Evolutionary conservation across 2,113 vertebrate genomes (phyloP).

Genomic region (Myotis brandtii): DNA sequence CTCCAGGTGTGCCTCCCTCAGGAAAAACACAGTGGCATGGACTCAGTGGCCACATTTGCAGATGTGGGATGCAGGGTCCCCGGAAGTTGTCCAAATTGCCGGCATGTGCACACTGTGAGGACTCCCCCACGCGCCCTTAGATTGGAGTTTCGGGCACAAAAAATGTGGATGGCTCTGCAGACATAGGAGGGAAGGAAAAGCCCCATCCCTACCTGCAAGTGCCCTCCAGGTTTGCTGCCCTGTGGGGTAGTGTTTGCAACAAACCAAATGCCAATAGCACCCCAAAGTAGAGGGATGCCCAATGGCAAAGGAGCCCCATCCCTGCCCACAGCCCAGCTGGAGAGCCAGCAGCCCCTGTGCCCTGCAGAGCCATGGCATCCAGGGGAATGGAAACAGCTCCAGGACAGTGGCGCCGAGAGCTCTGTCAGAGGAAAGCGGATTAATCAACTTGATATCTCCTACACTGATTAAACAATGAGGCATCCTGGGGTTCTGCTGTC

Average conservation of each 20-base stretch:
- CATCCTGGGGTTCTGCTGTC: constrained; percentile 88
- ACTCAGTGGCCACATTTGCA: not conserved
- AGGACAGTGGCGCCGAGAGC: constrained; percentile 52
- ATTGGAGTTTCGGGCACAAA: fast-evolving
- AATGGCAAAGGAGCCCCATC: not conserved
- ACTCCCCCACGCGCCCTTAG: fast-evolving
- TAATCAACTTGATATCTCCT: constrained; percentile 88
- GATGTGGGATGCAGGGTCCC: fast-evolving
- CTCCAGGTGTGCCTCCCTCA: not conserved
- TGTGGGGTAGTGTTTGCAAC: not conserved
- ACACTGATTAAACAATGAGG: constrained; percentile 91
- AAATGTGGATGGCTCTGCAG: not conserved
- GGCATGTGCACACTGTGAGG: too few species aligned
- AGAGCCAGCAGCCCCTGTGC: not conserved
- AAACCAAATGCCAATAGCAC: not conserved
- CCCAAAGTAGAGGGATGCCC: fast-evolving
- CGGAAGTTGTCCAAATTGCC: fast-evolving
- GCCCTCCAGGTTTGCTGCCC: not conserved
- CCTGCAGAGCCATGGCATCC: not conserved
- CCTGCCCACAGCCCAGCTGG: not conserved
- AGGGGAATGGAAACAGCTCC: constrained; percentile 58
- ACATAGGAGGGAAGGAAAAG: not conserved
- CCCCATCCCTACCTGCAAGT: fast-evolving
- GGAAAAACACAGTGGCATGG: fast-evolving
- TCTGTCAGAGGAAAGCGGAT: constrained; percentile 83